A percentile compares a stretch with the other conserved stretches of the same genome.
Conservation (phyloP, 2,797 vertebrate genomes). For the Forpus xanthops region DNA sequence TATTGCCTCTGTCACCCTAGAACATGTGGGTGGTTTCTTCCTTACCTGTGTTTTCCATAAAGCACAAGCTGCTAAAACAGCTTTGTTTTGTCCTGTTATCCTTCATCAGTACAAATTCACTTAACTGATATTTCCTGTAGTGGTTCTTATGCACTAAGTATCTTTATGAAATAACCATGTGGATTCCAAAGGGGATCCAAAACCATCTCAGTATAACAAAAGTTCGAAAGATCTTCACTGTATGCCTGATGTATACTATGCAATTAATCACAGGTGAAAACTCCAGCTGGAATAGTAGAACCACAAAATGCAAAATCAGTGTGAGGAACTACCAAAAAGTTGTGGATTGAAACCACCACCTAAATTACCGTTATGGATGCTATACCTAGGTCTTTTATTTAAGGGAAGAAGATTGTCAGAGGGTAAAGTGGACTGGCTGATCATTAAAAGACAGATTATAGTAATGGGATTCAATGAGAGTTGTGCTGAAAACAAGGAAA, state of each 20-base stretch:
- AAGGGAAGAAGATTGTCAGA: background rate
- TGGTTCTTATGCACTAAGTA: background rate
- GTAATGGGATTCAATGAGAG: background rate
- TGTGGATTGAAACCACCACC: background rate
- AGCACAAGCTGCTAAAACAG: slow-evolving; percentile 17
- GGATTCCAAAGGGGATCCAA: background rate
- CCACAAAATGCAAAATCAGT: background rate
- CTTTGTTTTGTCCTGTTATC: background rate
- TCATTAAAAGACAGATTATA: background rate
- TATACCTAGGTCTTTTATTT: background rate
- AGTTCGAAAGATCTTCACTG: background rate
- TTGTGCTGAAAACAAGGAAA: background rate
- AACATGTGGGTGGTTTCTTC: background rate
- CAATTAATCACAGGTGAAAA: background rate
- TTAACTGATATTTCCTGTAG: slow-evolving; percentile 22
- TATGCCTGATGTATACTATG: background rate
- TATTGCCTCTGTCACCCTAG: background rate
- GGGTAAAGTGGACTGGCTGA: background rate
- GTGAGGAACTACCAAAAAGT: background rate
- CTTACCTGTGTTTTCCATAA: slow-evolving; percentile 27
- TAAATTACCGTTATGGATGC: background rate
- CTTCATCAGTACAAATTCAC: background rate
- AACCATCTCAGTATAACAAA: background rate
- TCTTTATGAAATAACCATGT: background rate
- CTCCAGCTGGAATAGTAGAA: background rate